These are phyloP conservation scores for Sebastes umbrosus DNA, from an alignment of 2,797 vertebrate species.

Conservation along the genomic window DNA sequence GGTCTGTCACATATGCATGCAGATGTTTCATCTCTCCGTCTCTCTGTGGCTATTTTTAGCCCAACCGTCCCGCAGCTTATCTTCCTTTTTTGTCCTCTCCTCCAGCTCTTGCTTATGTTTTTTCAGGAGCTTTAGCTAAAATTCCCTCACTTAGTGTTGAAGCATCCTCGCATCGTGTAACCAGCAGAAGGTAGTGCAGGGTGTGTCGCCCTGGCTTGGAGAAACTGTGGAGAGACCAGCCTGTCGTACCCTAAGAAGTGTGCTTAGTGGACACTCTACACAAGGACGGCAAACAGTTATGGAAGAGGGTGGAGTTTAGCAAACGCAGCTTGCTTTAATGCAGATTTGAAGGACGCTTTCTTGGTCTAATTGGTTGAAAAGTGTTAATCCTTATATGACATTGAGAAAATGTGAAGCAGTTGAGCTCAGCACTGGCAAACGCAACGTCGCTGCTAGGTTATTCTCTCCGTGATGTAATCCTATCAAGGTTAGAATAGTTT, in stretches of 20 bases:
- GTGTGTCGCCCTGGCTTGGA: background rate
- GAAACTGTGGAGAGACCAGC: conserved; percentile 28
- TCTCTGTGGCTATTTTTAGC: conserved; percentile 54
- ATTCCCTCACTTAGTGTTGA: background rate
- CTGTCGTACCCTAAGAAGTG: conserved; percentile 31
- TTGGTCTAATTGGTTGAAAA: conserved; percentile 33
- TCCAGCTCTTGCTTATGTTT: conserved; percentile 11
- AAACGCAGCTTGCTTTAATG: conserved; percentile 20
- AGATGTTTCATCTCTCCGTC: conserved; percentile 36
- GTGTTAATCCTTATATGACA: conserved; percentile 39
- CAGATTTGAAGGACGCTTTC: conserved; percentile 33
- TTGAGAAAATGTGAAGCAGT: conserved; percentile 35
- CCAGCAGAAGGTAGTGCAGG: conserved; percentile 40
- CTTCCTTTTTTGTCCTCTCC: background rate
- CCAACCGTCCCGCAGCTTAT: conserved; percentile 18
- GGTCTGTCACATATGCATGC: conserved; percentile 7
- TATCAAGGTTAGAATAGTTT: background rate
- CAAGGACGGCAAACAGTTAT: conserved; percentile 31
- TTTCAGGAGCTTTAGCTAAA: conserved; percentile 9
- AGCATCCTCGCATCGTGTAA: background rate
- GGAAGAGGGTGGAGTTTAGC: conserved; percentile 9
- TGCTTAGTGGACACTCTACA: conserved; percentile 32
- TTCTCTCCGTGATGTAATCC: conserved; percentile 52
- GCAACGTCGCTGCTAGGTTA: conserved; percentile 1
- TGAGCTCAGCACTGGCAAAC: background rate